A percentile compares a stretch with the other conserved stretches of the same genome.
Conservation (phyloP, 2,888 invertebrate species). For the Caradrina kadenii region DNA sequence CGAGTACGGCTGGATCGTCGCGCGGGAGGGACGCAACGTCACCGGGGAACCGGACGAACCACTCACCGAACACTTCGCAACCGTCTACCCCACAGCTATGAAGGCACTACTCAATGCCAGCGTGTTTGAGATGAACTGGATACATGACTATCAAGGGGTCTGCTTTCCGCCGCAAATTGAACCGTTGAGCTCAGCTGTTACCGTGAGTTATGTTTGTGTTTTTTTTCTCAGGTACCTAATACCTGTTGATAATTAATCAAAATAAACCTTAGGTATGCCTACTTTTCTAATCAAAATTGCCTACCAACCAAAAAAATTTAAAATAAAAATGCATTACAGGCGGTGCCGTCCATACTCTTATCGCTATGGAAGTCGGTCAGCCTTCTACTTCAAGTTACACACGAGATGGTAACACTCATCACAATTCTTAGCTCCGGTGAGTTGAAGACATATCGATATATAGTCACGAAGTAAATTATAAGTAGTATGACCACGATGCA, state of each 20-base stretch:
- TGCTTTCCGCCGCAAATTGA: slow-evolving; percentile 78
- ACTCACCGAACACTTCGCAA: slow-evolving; percentile 78
- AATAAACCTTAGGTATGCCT: no score
- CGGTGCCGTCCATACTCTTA: slow-evolving; percentile 75
- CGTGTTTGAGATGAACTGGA: slow-evolving; percentile 82
- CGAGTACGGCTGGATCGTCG: slow-evolving; percentile 85
- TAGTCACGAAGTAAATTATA: no score
- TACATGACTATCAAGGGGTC: slow-evolving; percentile 86
- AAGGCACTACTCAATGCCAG: slow-evolving; percentile 76
- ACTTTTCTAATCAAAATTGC: not conserved
- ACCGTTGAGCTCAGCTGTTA: slow-evolving; percentile 63
- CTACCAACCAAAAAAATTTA: not conserved
- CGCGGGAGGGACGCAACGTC: slow-evolving; percentile 71
- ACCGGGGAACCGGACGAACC: slow-evolving; percentile 68
- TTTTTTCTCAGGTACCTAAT: no score
- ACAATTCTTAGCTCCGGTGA: slow-evolving; percentile 75
- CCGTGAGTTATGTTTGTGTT: slow-evolving; percentile 68
- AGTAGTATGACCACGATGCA: no score
- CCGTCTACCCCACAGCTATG: slow-evolving; percentile 80
- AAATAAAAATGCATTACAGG: slow-evolving; percentile 64
- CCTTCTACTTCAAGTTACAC: slow-evolving; percentile 68
- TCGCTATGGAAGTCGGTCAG: slow-evolving; percentile 75
- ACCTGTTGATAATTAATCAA: no score
- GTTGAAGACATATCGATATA: slow-evolving; percentile 24
- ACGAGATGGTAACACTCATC: slow-evolving; percentile 72